Evolutionary conservation across 2,797 vertebrate genomes (phyloP).

Genomic region (Myotis daubentonii): DNA sequence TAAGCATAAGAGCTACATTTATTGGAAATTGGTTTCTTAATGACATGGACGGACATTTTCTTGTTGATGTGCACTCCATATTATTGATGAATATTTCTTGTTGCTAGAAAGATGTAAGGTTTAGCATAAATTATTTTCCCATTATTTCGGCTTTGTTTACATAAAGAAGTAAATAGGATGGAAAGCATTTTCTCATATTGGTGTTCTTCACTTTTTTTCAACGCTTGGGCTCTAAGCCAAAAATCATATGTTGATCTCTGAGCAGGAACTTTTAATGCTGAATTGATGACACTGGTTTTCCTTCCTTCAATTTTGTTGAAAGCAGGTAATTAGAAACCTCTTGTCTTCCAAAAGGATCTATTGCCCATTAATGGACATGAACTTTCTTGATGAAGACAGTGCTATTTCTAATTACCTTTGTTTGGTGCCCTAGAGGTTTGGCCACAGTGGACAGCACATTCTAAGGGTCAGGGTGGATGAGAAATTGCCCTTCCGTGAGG

Average conservation of each 20-base stretch:
- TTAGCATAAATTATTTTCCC: neutral
- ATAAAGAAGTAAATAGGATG: neutral
- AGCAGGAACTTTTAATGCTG: constrained; percentile 22
- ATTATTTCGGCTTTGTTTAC: neutral
- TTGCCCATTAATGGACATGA: constrained; percentile 38
- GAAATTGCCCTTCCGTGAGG: neutral
- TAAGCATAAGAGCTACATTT: constrained; percentile 33
- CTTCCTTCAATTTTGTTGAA: constrained; percentile 36
- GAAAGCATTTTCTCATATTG: neutral
- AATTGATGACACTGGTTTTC: neutral
- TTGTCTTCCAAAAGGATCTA: constrained; percentile 22
- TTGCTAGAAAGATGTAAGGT: neutral
- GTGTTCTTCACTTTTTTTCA: neutral
- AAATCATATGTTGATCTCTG: neutral
- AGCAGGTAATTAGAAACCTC: constrained; percentile 40
- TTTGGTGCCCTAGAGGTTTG: neutral
- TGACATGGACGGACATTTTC: neutral
- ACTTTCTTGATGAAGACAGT: constrained; percentile 47
- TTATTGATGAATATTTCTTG: neutral
- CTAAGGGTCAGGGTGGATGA: neutral
- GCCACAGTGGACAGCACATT: neutral
- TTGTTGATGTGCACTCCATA: neutral
- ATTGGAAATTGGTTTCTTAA: neutral
- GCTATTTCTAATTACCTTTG: constrained; percentile 46
- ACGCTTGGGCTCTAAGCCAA: neutral